Base-by-base conservation (phyloP, 2,797 vertebrate species). In the Megalops cyprinoides region DNA sequence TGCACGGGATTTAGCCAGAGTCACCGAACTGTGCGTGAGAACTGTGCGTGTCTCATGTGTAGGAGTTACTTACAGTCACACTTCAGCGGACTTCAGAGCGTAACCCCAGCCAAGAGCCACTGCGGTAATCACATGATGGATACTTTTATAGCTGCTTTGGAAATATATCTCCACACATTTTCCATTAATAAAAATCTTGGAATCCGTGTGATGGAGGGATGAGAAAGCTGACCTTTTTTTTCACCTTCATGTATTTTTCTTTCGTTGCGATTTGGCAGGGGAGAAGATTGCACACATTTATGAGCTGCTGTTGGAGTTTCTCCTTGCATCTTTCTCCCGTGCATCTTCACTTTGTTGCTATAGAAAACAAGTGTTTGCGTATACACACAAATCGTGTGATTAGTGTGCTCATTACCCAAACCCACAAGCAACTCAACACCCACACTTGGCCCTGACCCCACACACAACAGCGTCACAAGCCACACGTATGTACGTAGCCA, bases 121-220 rank as follows among this genome's bases (percentile, higher is more conserved):
- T 78, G 51, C 4, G 55, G 18, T n/a, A 56, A 46, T n/a, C 39
- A 25, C 49, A 78, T 25, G 31, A 23, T 44, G 55, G 44, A 62
- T n/a, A 49, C 28, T 48, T 65, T 65, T 46, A 44, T 65, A 39
- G 62, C 77, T 78, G 51, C 77, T 65, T 78, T 78, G 56, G 77
- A 78, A 78, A 65, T 37, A 78, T 46, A 48, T 65, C 60, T 62
- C 31, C 77, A 58, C 77, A 78, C 77, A 65, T 78, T 78, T 78
- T 78, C 77, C 77, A 78, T 58, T 78, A 60, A 78, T 78, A 62
- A 78, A 78, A 65, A 6, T 67, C n/a, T n/a, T n/a, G 37, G 55
- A 78, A 78, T 23, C 23, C 37, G 31, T 20, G 65, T 65, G 23
- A 76, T 23, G 34, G 28, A 18, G 15, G 34, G 34, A 31, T 31